A percentile compares a stretch with the other conserved stretches of the same genome.
Evolutionary conservation across 2,797 vertebrate species (phyloP).

Genomic region (Lithobates pipiens): DNA sequence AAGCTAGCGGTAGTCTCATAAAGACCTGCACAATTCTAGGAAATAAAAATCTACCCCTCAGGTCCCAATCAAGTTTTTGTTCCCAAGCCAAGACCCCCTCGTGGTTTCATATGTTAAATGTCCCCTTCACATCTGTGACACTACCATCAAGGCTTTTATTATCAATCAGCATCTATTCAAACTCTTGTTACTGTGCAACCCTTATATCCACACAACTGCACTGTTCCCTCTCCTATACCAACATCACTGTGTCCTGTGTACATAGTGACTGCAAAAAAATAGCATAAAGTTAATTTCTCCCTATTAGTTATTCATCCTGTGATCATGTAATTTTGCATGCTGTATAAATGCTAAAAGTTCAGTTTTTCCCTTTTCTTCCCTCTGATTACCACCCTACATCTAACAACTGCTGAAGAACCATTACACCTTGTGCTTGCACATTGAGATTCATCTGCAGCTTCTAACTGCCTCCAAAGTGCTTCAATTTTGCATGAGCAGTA

Average conservation of each 20-base stretch:
- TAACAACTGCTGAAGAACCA: conserved; percentile 72
- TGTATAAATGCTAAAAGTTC: conserved; percentile 71
- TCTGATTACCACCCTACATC: conserved; percentile 72
- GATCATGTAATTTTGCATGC: conserved; percentile 66
- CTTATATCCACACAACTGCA: background rate
- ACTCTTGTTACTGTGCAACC: background rate
- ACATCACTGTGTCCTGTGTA: background rate
- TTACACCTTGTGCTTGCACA: conserved; percentile 70
- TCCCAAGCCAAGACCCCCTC: background rate
- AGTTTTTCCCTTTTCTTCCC: conserved; percentile 64
- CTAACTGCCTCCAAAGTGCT: conserved; percentile 79
- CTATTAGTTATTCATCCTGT: conserved; percentile 32
- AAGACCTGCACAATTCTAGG: too few relatives aligned
- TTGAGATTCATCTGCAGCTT: conserved; percentile 77
- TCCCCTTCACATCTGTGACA: background rate
- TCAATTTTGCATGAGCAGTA: conserved; percentile 91
- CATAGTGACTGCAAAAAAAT: background rate
- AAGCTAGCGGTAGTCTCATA: too few relatives aligned
- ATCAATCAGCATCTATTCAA: background rate
- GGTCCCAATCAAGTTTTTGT: background rate
- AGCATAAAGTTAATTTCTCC: background rate
- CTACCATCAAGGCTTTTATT: background rate
- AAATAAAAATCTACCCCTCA: too few relatives aligned
- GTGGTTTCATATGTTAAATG: background rate
- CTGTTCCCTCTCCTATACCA: background rate